Evolutionary conservation across 2,113 vertebrate species (phyloP), one percentile per base, ranked within the genome.

Genomic region (Thamnaconus septentrionalis): DNA sequence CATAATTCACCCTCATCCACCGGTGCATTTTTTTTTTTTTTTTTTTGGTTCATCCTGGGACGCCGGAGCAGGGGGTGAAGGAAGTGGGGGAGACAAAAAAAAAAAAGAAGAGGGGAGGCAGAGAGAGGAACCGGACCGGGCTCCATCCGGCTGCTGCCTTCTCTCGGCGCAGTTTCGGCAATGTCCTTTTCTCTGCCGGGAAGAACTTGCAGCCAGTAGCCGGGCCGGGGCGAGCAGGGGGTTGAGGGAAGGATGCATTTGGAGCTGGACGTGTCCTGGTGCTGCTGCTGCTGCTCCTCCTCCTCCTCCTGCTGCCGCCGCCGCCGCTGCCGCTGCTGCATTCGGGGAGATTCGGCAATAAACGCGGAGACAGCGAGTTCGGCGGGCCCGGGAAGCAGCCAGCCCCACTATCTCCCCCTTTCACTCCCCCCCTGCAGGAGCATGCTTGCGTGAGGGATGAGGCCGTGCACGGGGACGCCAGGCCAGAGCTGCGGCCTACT

Each of bases 371-470:
- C 82, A 64, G 82, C 61, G 73, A 79, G 75, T 56, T 79, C 84
- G 81, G 83, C 82, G 87, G 88, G 85, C 89, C 86, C 82, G 89
- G 86, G 87, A 87, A 88, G 87, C 85, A 73, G 80, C 87, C 86
- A 83, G 87, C 88, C 84, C 86, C 86, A 78, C 85, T 81, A 84
- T 85, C 94, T 94, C 93, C 93, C 93, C 93, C 91, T 94, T 96
- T 96, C 95, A 94, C 95, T 91, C 85, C 84, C 87, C 85, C 85
- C 89, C 87, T 87, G 81, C 85, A 98, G 95, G 95, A 96, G 93
- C 95, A 98, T 96, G 96, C 95, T 94, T 95, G 97, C 94, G 95
- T 99, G 96, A 98, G 95, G 95, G 96, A 99, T 98, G 97, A 98
- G 94, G 94, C 94, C 93, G 95, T 94, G 93, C 93, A 96, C 94